A percentile compares a stretch with the other conserved stretches of the same genome.
These are phyloP conservation scores for Pterobdella sp. DNA, from an alignment of 2,888 invertebrate species.

Conservation along the genomic window DNA sequence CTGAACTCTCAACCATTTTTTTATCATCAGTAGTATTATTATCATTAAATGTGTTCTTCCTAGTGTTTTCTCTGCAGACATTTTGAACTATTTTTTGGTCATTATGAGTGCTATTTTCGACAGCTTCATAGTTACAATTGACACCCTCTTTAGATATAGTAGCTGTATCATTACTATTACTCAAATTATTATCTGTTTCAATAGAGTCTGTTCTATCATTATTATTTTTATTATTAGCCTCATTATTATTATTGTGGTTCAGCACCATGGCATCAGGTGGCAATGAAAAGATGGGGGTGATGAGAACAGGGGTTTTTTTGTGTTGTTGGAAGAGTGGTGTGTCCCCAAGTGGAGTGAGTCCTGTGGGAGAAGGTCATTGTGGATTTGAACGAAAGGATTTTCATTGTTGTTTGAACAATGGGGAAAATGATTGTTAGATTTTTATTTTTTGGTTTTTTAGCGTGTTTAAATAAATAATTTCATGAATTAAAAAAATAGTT, in stretches of 20 bases:
- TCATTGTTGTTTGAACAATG: too few species aligned
- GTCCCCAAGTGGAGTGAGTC: slow-evolving; percentile 7
- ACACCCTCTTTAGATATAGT: background rate
- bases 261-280: slow-evolving; percentile 10
- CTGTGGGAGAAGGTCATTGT: slow-evolving; percentile 7
- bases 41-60: too few species aligned
- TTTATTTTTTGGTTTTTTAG: too few species aligned
- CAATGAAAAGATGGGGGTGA: slow-evolving; percentile 22
- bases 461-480: too few species aligned
- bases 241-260: slow-evolving; percentile 3
- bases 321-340: background rate
- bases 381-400: too few species aligned
- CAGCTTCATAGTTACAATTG: background rate
- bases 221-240: background rate
- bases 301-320: slow-evolving; percentile 15
- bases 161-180: background rate
- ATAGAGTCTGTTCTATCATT: background rate
- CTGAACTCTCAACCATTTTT: too few species aligned
- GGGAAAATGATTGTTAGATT: too few species aligned
- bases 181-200: background rate
- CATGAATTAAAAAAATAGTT: too few species aligned
- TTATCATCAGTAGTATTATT: too few species aligned
- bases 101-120: too few species aligned
- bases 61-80: too few species aligned
- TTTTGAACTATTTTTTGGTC: too few species aligned